Evolutionary conservation across 2,797 vertebrate genomes (phyloP).

Genomic region (Pseudocheirus occidentalis): DNA sequence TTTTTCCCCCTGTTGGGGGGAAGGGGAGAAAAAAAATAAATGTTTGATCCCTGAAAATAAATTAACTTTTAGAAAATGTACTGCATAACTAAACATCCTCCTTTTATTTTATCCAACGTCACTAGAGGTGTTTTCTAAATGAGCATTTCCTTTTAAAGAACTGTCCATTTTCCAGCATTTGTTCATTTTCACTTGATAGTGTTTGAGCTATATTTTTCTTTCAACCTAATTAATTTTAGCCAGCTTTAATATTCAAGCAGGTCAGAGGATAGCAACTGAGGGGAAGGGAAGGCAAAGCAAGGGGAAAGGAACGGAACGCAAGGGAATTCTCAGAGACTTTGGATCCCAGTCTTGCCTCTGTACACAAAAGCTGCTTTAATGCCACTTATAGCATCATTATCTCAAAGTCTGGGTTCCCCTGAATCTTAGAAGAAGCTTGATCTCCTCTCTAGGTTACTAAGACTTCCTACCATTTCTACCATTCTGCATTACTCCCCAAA

Average conservation of each 20-base stretch:
- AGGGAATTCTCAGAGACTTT: neutral
- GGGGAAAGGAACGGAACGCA: neutral
- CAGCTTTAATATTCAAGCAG: neutral
- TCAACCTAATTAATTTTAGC: slow-evolving; percentile 41
- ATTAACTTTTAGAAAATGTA: slow-evolving; percentile 9
- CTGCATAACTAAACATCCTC: slow-evolving; percentile 20
- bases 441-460: neutral
- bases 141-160: slow-evolving; percentile 31
- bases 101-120: slow-evolving; percentile 24
- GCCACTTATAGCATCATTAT: neutral
- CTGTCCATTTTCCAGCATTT: slow-evolving; percentile 17
- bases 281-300: neutral
- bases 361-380: neutral
- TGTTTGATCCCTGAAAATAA: neutral
- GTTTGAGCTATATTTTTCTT: slow-evolving; percentile 51
- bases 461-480: neutral
- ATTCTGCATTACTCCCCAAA: neutral
- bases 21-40: neutral
- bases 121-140: slow-evolving; percentile 20
- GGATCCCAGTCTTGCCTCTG: neutral
- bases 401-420: neutral
- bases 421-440: neutral
- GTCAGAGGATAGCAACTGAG: neutral
- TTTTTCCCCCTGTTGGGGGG: neutral
- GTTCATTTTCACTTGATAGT: slow-evolving; percentile 43